phyloP scores from a whole-genome alignment of 2,797 vertebrate genomes.

The Anniella stebbinsi region DNA sequence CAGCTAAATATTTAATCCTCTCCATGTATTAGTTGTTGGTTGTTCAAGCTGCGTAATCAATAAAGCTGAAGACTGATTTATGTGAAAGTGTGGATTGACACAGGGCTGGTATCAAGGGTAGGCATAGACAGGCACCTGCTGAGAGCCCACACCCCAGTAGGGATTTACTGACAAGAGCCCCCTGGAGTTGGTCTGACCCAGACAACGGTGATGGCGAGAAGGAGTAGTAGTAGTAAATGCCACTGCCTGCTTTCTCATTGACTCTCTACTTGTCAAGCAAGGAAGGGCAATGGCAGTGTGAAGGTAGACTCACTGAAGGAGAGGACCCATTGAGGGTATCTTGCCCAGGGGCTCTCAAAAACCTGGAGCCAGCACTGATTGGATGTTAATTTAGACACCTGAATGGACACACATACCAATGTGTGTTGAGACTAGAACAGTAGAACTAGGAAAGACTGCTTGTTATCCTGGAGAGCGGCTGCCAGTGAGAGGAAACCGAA shows the following conservation, averaged over 20 bases:
- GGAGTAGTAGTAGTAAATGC: too few relatives aligned
- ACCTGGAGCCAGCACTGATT: neutral
- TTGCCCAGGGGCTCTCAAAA: neutral
- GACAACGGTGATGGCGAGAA: too few relatives aligned
- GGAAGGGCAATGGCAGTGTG: too few relatives aligned
- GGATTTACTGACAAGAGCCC: too few relatives aligned
- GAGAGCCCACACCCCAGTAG: too few relatives aligned
- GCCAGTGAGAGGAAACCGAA: neutral
- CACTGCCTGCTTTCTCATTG: too few relatives aligned
- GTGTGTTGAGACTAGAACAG: neutral
- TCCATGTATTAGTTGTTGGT: neutral
- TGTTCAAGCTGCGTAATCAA: neutral
- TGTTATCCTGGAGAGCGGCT: neutral
- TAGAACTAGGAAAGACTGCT: neutral
- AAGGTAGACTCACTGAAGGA: neutral
- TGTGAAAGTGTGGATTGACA: neutral
- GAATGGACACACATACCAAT: neutral
- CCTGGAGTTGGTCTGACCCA: too few relatives aligned
- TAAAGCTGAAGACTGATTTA: neutral
- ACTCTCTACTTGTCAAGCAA: too few relatives aligned
- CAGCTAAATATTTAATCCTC: neutral
- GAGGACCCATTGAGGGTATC: too few relatives aligned
- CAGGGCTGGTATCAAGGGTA: too few relatives aligned
- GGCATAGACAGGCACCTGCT: too few relatives aligned
- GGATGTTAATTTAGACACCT: neutral